Percentiles rank a stretch among this genome's conserved stretches.
Conservation (phyloP, 2,888 invertebrate genomes). For the Blastobasis adustella region DNA sequence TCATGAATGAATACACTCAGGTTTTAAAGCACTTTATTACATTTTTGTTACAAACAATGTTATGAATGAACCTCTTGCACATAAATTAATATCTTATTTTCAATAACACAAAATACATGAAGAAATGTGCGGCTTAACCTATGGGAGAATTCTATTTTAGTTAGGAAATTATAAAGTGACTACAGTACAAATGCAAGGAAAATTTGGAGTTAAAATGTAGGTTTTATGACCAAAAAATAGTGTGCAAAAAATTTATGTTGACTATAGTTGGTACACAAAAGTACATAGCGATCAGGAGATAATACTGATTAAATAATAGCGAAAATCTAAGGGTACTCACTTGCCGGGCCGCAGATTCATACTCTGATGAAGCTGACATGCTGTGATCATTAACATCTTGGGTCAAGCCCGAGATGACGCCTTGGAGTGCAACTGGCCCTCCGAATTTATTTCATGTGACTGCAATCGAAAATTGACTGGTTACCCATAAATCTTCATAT, state of each 20-base stretch:
- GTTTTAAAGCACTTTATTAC: slow-evolving; percentile 2
- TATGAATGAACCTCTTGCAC: not conserved
- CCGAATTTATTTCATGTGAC: slow-evolving; percentile 67
- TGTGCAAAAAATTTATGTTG: no score
- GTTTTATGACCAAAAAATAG: no score
- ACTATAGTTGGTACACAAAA: no score
- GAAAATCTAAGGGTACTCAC: slow-evolving; percentile 43
- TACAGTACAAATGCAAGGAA: no score
- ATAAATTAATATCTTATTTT: no score
- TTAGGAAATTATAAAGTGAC: no score
- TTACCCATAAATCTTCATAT: slow-evolving; percentile 55
- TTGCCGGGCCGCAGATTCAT: slow-evolving; percentile 70
- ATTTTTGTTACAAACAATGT: not conserved
- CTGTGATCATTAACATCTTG: slow-evolving; percentile 73
- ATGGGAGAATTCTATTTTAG: no score
- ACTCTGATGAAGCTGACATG: slow-evolving; percentile 72
- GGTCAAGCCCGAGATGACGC: slow-evolving; percentile 70
- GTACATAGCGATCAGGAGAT: no score
- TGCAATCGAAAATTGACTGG: slow-evolving; percentile 67
- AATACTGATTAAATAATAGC: not conserved
- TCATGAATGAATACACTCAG: not conserved
- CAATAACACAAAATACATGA: no score
- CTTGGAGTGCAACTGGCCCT: slow-evolving; percentile 63
- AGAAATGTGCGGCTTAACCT: no score
- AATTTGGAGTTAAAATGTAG: no score